Base-by-base conservation (phyloP, 1,140 invertebrate genomes). In the Hirudo medicinalis region DNA sequence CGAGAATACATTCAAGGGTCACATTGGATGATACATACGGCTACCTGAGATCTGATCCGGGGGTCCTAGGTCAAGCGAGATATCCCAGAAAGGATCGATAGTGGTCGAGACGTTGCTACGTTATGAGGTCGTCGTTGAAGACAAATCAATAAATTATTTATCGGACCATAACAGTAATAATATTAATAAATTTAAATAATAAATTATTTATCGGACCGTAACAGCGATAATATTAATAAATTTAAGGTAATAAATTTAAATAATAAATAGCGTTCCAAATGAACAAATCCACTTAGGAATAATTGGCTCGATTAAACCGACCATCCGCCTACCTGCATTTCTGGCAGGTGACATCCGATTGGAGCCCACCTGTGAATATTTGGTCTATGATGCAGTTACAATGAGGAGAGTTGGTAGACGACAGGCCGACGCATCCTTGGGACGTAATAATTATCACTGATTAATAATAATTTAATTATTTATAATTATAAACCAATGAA, bases 351-450 rank as follows among this genome's bases (percentile, higher is more conserved):
- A 98, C 90, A 82, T 97, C 94, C 74, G 94, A 97, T 80, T 98
- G 94, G 66, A 97, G 83, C 66, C 90, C 90, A 20, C 95, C 95
- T 1, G 92, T 94, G 79, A 98, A 99, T 76, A 97, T 95, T 82
- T 94, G 89, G 83, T 98, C 93, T 73, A 98, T 94, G 76, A 98
- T 96, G 83, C 94, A 97, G 75, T 91, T 89, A 82, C 94, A 97
- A 73, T 90, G 88, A 75, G 88, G 86, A 71, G 81, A 86, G 78
- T 80, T 85, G 74, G 74, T 81, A 74, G 77, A 74, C 73, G 76
- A 79, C 66, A 78, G 74, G 67, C 80, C 82, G 78, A 81, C 84
- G 75, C 76, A 79, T 71, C 81, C 82, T 82, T 60, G 8, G 36
- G 67, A 43, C 19, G 20, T 43, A 25, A 63, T 17, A n/a, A 25